Percentiles rank a stretch among this genome's conserved stretches.
Evolutionary conservation across 2,888 invertebrate genomes (phyloP).

Genomic region (Spilarctia lutea): DNA sequence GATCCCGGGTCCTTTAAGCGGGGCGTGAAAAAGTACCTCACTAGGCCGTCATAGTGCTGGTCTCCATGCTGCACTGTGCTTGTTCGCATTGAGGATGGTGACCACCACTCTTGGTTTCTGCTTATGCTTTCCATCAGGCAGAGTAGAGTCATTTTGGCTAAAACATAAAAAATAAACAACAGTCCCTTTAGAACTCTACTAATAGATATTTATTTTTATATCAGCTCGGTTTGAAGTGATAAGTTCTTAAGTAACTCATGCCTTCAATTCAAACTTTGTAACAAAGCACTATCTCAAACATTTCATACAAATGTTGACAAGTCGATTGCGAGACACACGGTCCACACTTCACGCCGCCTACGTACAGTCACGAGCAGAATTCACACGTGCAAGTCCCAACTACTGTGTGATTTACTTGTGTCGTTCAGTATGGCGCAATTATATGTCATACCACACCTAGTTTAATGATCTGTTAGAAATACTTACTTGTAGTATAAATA

Average conservation of each 20-base stretch:
- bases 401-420: conserved; percentile 10
- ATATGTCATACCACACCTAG: background rate
- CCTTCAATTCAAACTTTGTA: background rate
- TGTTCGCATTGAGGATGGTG: no score
- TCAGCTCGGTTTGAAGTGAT: background rate
- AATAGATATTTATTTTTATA: background rate
- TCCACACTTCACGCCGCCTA: conserved; percentile 31
- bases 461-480: background rate
- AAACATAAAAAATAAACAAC: background rate
- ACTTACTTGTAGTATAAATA: no score
- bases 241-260: background rate
- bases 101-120: no score
- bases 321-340: conserved; percentile 19
- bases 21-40: no score
- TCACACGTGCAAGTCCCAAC: conserved; percentile 23
- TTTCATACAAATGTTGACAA: background rate
- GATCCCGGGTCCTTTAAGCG: no score
- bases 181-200: background rate
- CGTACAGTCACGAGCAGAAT: conserved; percentile 34
- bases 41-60: no score
- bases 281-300: background rate
- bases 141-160: no score
- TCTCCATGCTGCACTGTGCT: no score
- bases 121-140: no score
- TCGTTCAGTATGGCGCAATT: conserved; percentile 7